These are phyloP conservation scores for Genyomyrus donnyi DNA, from an alignment of 2,113 vertebrate species.

Conservation along the genomic window DNA sequence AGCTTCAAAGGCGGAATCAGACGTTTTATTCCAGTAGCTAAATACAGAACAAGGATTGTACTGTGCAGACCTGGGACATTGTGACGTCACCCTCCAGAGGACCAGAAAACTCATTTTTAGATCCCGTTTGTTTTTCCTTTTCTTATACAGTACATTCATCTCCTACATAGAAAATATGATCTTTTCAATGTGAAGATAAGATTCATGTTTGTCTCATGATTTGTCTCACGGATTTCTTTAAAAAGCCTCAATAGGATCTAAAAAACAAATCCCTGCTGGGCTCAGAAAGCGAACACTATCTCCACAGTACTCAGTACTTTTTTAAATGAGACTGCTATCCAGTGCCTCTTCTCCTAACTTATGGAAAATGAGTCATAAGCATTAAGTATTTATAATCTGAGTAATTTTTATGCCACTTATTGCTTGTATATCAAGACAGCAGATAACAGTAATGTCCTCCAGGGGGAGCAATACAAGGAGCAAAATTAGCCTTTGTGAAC, in stretches of 20 bases:
- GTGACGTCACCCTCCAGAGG: neutral
- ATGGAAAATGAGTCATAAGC: neutral
- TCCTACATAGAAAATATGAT: neutral
- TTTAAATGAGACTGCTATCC: neutral
- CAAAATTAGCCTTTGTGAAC: neutral
- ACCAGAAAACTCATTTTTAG: neutral
- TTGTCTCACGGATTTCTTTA: neutral
- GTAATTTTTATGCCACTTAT: neutral
- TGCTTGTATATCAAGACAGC: neutral
- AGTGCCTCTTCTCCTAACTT: neutral
- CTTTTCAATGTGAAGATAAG: neutral
- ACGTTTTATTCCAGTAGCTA: slow-evolving; percentile 25
- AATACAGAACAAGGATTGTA: neutral
- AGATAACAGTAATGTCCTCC: neutral
- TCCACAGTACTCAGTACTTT: neutral
- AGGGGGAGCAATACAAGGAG: neutral
- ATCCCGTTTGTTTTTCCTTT: neutral
- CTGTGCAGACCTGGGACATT: neutral
- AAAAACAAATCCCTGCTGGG: neutral
- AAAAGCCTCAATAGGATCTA: neutral
- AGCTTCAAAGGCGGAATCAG: slow-evolving; percentile 24
- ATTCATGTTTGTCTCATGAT: neutral
- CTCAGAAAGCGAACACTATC: neutral
- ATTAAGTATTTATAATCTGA: neutral
- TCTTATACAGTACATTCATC: neutral